These are phyloP conservation scores for Pampusana beccarii DNA, from an alignment of 2,113 vertebrate genomes.

Conservation along the genomic window DNA sequence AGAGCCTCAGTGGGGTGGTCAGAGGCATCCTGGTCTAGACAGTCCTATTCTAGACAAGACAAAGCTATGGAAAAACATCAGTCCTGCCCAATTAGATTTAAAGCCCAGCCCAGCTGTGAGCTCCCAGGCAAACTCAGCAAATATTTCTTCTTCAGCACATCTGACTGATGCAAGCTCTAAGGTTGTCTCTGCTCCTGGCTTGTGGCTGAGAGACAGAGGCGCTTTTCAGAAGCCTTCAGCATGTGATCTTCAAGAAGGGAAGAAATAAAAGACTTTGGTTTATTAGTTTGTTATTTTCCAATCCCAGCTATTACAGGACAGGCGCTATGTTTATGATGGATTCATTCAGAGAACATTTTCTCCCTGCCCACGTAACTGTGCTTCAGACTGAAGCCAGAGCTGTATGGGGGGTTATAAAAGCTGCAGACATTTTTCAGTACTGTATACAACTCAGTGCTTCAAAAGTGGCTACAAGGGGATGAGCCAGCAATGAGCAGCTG, in stretches of 20 bases:
- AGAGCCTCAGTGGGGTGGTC: not conserved
- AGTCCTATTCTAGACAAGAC: not conserved
- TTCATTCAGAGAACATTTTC: constrained; percentile 44
- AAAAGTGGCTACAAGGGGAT: not conserved
- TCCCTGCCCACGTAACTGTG: constrained; percentile 26
- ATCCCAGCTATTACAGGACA: constrained; percentile 17
- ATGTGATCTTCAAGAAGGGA: not conserved
- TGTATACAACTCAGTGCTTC: not conserved
- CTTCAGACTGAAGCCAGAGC: constrained; percentile 26
- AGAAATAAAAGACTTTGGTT: constrained; percentile 6
- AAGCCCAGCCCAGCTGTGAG: not conserved
- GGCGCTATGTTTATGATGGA: constrained; percentile 7
- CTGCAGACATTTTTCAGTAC: constrained; percentile 5
- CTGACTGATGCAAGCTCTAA: not conserved
- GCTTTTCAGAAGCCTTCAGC: not conserved
- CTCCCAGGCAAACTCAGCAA: not conserved
- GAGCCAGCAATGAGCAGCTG: not conserved
- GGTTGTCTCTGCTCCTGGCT: not conserved
- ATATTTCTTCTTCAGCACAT: not conserved
- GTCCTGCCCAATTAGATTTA: not conserved
- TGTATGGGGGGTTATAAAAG: constrained; percentile 18
- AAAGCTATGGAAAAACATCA: not conserved
- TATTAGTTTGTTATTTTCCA: constrained; percentile 21
- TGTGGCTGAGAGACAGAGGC: not conserved
- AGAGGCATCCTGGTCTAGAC: not conserved